Conservation (phyloP, 2,888 invertebrate genomes). For the Orthosia incerta region DNA sequence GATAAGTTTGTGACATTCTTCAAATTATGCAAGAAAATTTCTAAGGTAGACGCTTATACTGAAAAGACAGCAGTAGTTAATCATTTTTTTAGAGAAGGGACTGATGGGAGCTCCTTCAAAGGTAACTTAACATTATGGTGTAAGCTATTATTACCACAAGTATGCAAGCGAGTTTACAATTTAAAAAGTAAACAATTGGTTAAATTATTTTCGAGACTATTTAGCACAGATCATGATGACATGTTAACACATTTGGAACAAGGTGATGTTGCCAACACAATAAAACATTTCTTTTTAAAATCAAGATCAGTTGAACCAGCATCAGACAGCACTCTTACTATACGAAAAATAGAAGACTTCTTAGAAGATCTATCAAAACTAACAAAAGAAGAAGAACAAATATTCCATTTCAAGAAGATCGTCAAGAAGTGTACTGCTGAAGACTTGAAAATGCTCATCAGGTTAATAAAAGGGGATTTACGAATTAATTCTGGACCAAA, state of each 20-base stretch:
- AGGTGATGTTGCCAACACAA: constrained; percentile 97
- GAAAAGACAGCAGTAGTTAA: constrained; percentile 95
- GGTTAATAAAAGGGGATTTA: constrained; percentile 97
- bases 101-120: constrained; percentile 92
- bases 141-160: constrained; percentile 95
- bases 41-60: constrained; percentile 94
- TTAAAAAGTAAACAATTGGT: constrained; percentile 97
- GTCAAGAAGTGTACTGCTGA: constrained; percentile 94
- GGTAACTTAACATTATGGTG: constrained; percentile 96
- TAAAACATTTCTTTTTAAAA: constrained; percentile 94
- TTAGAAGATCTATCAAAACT: constrained; percentile 93
- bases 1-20: constrained; percentile 95
- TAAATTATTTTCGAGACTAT: constrained; percentile 96
- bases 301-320: constrained; percentile 92
- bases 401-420: constrained; percentile 93
- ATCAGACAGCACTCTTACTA: constrained; percentile 93
- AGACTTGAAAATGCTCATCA: constrained; percentile 96
- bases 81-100: constrained; percentile 92
- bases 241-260: constrained; percentile 97
- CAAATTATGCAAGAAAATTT: constrained; percentile 94
- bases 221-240: constrained; percentile 93
- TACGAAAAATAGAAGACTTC: constrained; percentile 95
- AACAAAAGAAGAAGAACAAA: constrained; percentile 97
- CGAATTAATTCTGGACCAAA: constrained; percentile 98
- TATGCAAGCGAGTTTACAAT: constrained; percentile 96